A percentile compares a stretch with the other conserved stretches of the same genome.
Evolutionary conservation across 2,113 vertebrate genomes (phyloP).

Genomic region (Pogonocichla stellata): DNA sequence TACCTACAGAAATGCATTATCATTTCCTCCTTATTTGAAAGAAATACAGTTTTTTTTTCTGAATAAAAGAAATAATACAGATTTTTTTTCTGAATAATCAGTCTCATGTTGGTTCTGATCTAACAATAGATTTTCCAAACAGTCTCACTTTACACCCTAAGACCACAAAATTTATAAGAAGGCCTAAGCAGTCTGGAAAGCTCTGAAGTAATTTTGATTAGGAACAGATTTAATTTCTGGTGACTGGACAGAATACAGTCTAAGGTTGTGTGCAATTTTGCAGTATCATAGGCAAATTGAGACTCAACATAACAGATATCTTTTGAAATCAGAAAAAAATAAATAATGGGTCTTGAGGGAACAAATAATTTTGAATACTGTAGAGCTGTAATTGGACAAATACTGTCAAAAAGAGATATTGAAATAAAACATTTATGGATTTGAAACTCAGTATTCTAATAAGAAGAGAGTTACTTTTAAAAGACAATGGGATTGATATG

Average conservation of each 20-base stretch:
- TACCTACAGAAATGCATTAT: background rate
- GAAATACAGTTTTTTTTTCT: background rate
- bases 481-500: background rate
- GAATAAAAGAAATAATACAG: background rate
- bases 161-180: background rate
- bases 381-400: background rate
- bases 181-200: background rate
- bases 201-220: background rate
- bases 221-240: background rate
- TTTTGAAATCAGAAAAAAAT: background rate
- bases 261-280: background rate
- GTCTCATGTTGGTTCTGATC: background rate
- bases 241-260: background rate
- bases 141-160: background rate
- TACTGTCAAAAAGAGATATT: background rate
- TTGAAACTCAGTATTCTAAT: background rate
- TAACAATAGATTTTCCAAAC: background rate
- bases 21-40: background rate
- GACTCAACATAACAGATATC: background rate
- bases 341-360: background rate
- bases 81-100: background rate
- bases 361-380: background rate
- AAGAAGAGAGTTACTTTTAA: background rate
- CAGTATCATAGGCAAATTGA: background rate
- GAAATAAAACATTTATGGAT: background rate